Base-by-base conservation (phyloP, 2,113 vertebrate genomes). In the Ascaphus truei region DNA sequence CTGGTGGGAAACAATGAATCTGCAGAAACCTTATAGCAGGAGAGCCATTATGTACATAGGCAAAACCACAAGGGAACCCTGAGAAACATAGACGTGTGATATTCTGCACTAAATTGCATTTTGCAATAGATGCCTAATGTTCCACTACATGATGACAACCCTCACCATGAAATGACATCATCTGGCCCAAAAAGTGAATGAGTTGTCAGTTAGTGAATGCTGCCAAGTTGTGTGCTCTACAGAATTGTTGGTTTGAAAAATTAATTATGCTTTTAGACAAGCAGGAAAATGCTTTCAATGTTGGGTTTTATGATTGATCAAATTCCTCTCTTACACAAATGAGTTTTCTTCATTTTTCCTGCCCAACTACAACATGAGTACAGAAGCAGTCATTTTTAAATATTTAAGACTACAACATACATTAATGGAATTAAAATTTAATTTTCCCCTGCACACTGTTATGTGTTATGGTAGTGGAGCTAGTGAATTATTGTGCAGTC, bases 231-330 rank as follows among this genome's bases (percentile, higher is more conserved):
- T 30, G 1, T 7, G 9, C 36, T 30, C 15, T 36, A 8, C n/a
- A 26, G 8, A 68, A 15, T 47, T 45, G 10, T 2, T 5, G 13
- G 30, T n/a, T 39, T 67, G 20, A 58, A 58, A 68, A 58, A 68
- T 58, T 34, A 68, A 68, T 26, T 25, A 68, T 48, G 39, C 26
- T 25, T 34, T 26, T 4, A 36, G 29, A 58, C n/a, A 58, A 58
- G 58, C 65, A 58, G 33, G 53, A 48, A 36, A 58, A 58, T 18
- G 41, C 52, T 68, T 68, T 68, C 36, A 58, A 58, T 68, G 23
- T 36, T 45, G 22, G 39, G n/a, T 55, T n/a, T 68, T 48, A 58
- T 20, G 20, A 30, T 57, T 6, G 33, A 39, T 53, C 13, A 39
- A 23, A 5, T 36, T 52, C 31, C 25, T n/a, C n/a, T n/a, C n/a